Evolutionary conservation across 2,888 invertebrate species (phyloP), one percentile per base, ranked within the genome.

Genomic region (Maniola hyperantus): DNA sequence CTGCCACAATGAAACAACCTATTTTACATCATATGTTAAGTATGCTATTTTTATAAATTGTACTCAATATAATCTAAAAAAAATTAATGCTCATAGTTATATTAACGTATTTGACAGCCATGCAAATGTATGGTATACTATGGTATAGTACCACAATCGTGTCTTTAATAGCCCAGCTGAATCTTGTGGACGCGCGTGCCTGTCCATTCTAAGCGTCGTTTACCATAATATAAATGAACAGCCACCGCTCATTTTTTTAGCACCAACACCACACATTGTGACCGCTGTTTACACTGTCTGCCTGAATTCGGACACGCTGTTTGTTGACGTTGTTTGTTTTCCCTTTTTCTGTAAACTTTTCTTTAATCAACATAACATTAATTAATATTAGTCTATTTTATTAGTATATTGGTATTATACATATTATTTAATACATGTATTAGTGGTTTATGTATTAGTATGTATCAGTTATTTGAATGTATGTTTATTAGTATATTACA

Each of bases 171-270:
- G 74, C 74, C 67, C 68, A 72, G 71, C 53, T 79, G 74, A 78
- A 80, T 84, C 85, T 85, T 86, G 79, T 79, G 80, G 78, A 78
- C 86, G 91, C 83, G 82, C 92, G 93, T 93, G 93, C 83, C 91
- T 82, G 76, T 80, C 84, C 93, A 93, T 93, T 87, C 90, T 91
- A 92, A 92, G 84, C 87, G 86, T 81, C 85, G 86, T 89, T 92
- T 92, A 88, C 85, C 78, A 93, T 92, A 88, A 93, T 92, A 88
- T 85, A 91, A 92, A 93, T 92, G 82, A 88, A 87, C 85, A 84
- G 87, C 82, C 83, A 80, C 81, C 78, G 75, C 78, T 79, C 83
- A 84, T 87, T 91, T 89, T 91, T 81, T 90, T 83, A 81, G 76
- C 79, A 81, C 80, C 80, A 83, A 84, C 83, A 84, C 80, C 86